Evolutionary conservation across 2,797 vertebrate species (phyloP).

Genomic region (Peromyscus attwateri): DNA sequence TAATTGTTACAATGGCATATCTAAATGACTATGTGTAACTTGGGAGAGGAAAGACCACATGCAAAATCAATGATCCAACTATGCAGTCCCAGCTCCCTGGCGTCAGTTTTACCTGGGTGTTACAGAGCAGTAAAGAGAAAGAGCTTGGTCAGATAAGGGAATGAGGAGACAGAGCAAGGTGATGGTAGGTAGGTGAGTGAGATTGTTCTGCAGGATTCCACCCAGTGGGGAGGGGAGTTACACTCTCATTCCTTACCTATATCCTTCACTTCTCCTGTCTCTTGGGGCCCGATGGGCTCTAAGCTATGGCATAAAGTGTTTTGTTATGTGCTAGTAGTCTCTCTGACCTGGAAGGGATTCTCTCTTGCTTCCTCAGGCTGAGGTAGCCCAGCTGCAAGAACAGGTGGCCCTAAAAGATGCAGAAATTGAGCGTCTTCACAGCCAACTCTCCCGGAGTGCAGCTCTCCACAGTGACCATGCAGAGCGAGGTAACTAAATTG

Average conservation of each 20-base stretch:
- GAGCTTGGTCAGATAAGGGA: background rate
- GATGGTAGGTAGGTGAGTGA: background rate
- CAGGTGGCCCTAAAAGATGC: slow-evolving; percentile 94
- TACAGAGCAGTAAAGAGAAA: background rate
- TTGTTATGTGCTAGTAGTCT: background rate
- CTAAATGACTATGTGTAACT: background rate
- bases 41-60: background rate
- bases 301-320: background rate
- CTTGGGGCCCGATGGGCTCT: background rate
- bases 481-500: slow-evolving; percentile 92
- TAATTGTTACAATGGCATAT: background rate
- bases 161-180: background rate
- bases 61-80: background rate
- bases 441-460: slow-evolving; percentile 92
- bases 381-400: slow-evolving; percentile 96
- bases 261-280: background rate
- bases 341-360: slow-evolving; percentile 33
- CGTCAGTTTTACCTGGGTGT: background rate
- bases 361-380: slow-evolving; percentile 90
- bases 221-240: background rate
- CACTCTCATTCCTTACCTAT: background rate
- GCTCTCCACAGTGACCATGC: slow-evolving; percentile 89
- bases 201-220: background rate
- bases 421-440: slow-evolving; percentile 95
- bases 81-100: background rate